Evolutionary conservation across 2,797 vertebrate species (phyloP).

Genomic region (Squalus acanthias): DNA sequence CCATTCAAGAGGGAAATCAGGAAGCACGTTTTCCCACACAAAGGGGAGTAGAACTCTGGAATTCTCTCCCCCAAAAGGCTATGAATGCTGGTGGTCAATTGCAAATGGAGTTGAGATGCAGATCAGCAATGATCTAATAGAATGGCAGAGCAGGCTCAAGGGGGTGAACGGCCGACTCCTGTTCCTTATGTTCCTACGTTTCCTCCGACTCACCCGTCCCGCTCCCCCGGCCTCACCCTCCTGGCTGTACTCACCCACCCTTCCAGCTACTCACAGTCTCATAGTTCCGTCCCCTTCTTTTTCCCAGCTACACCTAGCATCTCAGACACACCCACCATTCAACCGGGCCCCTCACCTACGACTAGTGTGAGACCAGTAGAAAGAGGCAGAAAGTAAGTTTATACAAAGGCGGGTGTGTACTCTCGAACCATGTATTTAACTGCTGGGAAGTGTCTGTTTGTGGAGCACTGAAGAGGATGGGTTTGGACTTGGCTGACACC

Average conservation of each 20-base stretch:
- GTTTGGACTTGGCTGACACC: neutral
- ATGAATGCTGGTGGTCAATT: neutral
- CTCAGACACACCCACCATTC: neutral
- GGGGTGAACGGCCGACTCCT: neutral
- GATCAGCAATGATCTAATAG: neutral
- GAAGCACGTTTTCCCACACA: neutral
- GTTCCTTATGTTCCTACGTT: neutral
- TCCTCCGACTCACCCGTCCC: neutral
- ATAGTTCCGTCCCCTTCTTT: neutral
- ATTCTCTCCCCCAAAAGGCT: too few species aligned
- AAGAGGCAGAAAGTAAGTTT: neutral
- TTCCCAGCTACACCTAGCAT: neutral
- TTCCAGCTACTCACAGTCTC: neutral
- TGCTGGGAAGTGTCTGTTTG: neutral
- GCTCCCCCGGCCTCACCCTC: too few species aligned
- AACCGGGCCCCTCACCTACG: neutral
- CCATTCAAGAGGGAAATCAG: neutral
- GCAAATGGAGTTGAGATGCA: neutral
- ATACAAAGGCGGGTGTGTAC: neutral
- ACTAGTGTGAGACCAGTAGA: neutral
- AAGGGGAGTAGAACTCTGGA: neutral
- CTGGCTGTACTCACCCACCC: neutral
- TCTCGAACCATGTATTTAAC: neutral
- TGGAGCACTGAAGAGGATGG: neutral
- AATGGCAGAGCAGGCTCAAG: neutral